Base-by-base conservation (phyloP, 2,797 vertebrate genomes). In the Dromococcyx pavoninus region DNA sequence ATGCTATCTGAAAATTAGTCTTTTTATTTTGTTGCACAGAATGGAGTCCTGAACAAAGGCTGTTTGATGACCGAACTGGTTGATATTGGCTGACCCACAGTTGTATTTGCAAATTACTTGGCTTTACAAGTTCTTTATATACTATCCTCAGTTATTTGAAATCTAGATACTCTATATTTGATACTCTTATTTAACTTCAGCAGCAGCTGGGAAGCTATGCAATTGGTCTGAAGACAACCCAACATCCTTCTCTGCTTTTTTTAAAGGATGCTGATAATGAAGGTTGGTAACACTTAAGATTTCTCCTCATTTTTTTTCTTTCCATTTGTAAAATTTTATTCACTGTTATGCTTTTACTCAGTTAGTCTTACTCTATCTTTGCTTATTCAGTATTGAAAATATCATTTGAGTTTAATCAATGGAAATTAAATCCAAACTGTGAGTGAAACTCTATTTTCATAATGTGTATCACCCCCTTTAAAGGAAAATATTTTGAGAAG, bases 1-100 rank as follows among this genome's bases (percentile, higher is more conserved):
- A 1, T n/a, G 5, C 3, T 82, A 71, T 53, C 4, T n/a, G 22
- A 58, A 43, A 50, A 19, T 44, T 43, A 37, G 0, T 2, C 15
- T 60, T 48, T 86, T 44, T 37, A 27, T 8, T 82, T 64, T 62
- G 7, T 80, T 66, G 12, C 6, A 43, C 53, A 86, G 7, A 51
- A 58, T 6, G 23, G 5, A 39, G 5, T 67, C 32, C 32, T 82
- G 25, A 73, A 90, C 35, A 72, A 81, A 69, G 27, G 28, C 11
- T 60, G 2, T 13, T 60, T 75, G 11, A 33, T 76, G 35, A 24
- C 10, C 10, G 8, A 76, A 79, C 18, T 41, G 16, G 16, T 74
- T 81, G 18, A 35, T 46, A 46, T 5, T 60, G 56, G 5, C 11
- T 44, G 19, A 66, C 17, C 4, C 10, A 58, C 18, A 60, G 21